Base-by-base conservation (phyloP, 1,140 invertebrate genomes). In the Caerostris extrusa region DNA sequence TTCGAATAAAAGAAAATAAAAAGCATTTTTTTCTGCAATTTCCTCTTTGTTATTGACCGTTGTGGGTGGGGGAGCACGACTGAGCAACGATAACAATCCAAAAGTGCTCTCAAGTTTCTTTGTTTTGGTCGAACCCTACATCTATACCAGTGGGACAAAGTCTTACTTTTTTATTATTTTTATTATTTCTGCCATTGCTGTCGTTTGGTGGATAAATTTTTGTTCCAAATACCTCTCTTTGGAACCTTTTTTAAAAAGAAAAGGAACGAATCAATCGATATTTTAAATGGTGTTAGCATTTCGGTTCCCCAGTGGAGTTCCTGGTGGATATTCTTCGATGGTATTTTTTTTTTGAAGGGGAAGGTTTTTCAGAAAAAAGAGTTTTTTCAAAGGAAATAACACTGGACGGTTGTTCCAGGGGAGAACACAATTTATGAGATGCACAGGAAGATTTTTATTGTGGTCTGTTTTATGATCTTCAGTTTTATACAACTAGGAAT, bases 261-360 rank as follows among this genome's bases (percentile, higher is more conserved):
- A 12, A 53, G 50, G 12, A 50, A 10, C 10, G 7, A 12, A 64
- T 50, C 50, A 77, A 77, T 77, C 71, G 34, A 77, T 77, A 77
- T 77, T 77, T 77, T 77, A 77, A 77, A 77, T 50, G 71, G 50
- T 77, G 34, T 53, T 50, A 77, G 34, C 71, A 77, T 77, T 77
- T 12, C 53, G 71, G 53, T 7, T 77, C 50, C 71, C 71, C 4
- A 53, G 71, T 53, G 71, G 14, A 3, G 50, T 12, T 6, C 12
- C 61, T 53, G 19, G 50, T 12, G 14, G 8, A 77, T 77, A 50
- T 50, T 53, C 50, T 50, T 77, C 50, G 12, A 77, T 12, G 71
- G 10, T 3, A 34, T 3, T 50, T 53, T 50, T 3, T 50, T 53
- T 50, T 53, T 14, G 14, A 77, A 77, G 71, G 10, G 34, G 53